Evolutionary conservation across 2,888 invertebrate species (phyloP).

Genomic region (Caenorhabditis sulstoni): DNA sequence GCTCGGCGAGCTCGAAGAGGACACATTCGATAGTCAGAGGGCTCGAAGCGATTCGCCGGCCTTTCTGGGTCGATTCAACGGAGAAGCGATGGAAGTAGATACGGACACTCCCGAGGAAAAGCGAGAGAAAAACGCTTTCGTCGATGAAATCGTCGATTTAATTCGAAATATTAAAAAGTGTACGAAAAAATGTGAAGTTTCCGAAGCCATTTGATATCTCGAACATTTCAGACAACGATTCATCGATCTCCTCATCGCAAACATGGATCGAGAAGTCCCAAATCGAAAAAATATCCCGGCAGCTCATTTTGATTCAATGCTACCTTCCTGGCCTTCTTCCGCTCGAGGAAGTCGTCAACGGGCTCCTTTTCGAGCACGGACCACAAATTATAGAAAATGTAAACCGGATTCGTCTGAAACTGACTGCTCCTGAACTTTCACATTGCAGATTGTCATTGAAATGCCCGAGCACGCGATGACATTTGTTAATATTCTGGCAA

Average conservation of each 20-base stretch:
- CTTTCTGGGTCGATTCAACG: neutral
- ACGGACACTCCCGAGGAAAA: constrained; percentile 6
- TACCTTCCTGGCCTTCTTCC: constrained; percentile 38
- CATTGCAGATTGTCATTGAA: constrained; percentile 39
- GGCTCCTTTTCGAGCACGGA: constrained; percentile 46
- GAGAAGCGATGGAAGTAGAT: neutral
- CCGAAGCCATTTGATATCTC: too few relatives aligned
- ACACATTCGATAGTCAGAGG: neutral
- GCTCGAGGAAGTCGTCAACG: constrained; percentile 34
- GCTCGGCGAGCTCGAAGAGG: neutral
- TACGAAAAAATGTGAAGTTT: too few relatives aligned
- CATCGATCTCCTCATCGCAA: constrained; percentile 9
- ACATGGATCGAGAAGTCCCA: constrained; percentile 42
- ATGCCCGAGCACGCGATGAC: constrained; percentile 32
- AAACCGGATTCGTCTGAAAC: too few relatives aligned
- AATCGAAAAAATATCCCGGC: constrained; percentile 18
- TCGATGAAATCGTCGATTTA: constrained; percentile 44
- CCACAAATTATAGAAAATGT: constrained; percentile 8
- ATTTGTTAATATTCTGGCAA: constrained; percentile 27
- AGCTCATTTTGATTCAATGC: constrained; percentile 21
- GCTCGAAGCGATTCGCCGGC: too few relatives aligned
- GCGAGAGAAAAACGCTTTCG: constrained; percentile 31
- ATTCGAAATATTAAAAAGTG: constrained; percentile 40
- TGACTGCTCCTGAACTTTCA: too few relatives aligned
- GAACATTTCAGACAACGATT: constrained; percentile 51